Percentiles rank a stretch among this genome's conserved stretches.
Evolutionary conservation across 2,797 vertebrate genomes (phyloP).

Genomic region (Botia kubotai): DNA sequence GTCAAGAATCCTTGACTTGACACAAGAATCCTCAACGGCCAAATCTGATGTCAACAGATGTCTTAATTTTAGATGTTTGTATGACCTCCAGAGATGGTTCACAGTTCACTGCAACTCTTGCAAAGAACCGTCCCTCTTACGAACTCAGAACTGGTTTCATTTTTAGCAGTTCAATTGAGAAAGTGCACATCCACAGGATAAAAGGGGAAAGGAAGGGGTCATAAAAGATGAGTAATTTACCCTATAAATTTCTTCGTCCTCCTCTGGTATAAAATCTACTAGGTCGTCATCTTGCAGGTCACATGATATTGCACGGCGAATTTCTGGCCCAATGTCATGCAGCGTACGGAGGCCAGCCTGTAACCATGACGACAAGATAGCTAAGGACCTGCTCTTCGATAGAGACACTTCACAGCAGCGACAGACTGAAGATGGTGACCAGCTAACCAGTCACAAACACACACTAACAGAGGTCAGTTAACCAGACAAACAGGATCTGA

Average conservation of each 20-base stretch:
- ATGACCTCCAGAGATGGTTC: constrained; percentile 8
- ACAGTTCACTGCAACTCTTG: constrained; percentile 1
- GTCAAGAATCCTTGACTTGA: too few species aligned
- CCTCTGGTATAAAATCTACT: constrained; percentile 93
- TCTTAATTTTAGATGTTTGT: constrained; percentile 13
- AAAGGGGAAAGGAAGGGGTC: constrained; percentile 48
- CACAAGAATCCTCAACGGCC: neutral
- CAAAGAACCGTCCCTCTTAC: neutral
- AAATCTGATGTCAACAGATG: neutral
- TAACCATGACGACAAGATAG: constrained; percentile 82
- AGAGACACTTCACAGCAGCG: constrained; percentile 3
- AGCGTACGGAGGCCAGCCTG: constrained; percentile 96
- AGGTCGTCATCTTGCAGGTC: constrained; percentile 98
- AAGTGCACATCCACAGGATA: too few species aligned
- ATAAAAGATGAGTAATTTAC: constrained; percentile 82
- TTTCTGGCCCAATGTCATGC: constrained; percentile 77
- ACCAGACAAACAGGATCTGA: constrained; percentile 55
- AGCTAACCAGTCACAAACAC: constrained; percentile 27
- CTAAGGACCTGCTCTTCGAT: constrained; percentile 54
- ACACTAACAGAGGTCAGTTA: constrained; percentile 35
- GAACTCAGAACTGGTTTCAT: too few species aligned
- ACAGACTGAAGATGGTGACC: constrained; percentile 41
- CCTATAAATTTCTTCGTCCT: constrained; percentile 98
- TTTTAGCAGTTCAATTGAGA: too few species aligned
- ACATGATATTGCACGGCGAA: constrained; percentile 98